Percentiles rank a stretch among this genome's conserved stretches.
Conservation (phyloP, 2,113 vertebrate species). For the Oreochromis aureus region DNA sequence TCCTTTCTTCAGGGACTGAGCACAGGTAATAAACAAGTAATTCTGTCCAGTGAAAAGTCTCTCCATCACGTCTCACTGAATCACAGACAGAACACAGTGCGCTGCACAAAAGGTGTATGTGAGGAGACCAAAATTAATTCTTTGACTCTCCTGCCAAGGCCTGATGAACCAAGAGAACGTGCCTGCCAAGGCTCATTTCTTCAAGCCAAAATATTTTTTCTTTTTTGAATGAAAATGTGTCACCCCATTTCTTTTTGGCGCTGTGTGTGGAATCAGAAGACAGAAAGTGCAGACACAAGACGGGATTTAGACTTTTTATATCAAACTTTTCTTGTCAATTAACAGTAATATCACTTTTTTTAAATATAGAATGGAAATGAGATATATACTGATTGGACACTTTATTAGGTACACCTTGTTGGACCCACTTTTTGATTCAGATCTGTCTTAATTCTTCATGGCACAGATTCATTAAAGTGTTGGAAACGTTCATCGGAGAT, state of each 20-base stretch:
- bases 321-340: background rate
- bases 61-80: background rate
- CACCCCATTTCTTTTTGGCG: conserved; percentile 5
- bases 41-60: background rate
- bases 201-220: conserved; percentile 16
- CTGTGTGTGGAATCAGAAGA: background rate
- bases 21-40: background rate
- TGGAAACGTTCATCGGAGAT: background rate
- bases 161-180: conserved; percentile 10
- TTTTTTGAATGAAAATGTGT: conserved; percentile 11
- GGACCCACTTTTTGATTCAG: background rate
- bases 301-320: background rate
- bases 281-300: background rate
- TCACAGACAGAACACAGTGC: background rate
- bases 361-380: background rate
- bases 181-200: conserved; percentile 28
- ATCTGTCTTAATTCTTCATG: background rate
- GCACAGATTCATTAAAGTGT: background rate
- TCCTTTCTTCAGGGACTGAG: background rate
- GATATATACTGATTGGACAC: background rate
- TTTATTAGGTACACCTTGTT: background rate
- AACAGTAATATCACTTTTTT: background rate
- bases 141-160: background rate
- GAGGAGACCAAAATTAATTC: conserved; percentile 7
- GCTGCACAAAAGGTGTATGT: conserved; percentile 6